These are phyloP conservation scores for Mechanitis messenoides DNA, from an alignment of 2,888 invertebrate genomes.

Conservation along the genomic window DNA sequence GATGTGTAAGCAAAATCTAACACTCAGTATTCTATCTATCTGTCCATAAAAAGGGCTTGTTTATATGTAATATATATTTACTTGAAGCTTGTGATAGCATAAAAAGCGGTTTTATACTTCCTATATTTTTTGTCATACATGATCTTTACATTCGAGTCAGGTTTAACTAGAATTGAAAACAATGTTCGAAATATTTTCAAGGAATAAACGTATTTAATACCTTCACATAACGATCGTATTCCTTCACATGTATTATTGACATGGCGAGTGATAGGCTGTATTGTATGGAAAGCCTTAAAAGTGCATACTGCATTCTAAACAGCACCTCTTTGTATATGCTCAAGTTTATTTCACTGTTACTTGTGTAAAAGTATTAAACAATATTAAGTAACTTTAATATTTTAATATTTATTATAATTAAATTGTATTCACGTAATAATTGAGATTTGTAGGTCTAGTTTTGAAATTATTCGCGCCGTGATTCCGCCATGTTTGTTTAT, in stretches of 20 bases:
- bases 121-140: slow-evolving; percentile 24
- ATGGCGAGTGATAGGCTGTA: slow-evolving; percentile 30
- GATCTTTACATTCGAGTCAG: slow-evolving; percentile 25
- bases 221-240: slow-evolving; percentile 11
- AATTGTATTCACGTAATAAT: too few species aligned
- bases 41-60: too few species aligned
- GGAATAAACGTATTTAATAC: background rate
- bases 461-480: too few species aligned
- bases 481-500: too few species aligned
- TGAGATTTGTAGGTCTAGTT: too few species aligned
- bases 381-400: background rate
- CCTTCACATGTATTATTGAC: slow-evolving; percentile 3
- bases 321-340: slow-evolving; percentile 52
- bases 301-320: slow-evolving; percentile 68
- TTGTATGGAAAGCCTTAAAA: slow-evolving; percentile 62
- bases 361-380: background rate
- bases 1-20: too few species aligned
- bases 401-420: too few species aligned
- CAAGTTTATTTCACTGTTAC: slow-evolving; percentile 47
- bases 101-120: slow-evolving; percentile 11
- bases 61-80: too few species aligned
- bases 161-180: slow-evolving; percentile 22
- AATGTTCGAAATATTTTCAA: background rate
- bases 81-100: background rate
- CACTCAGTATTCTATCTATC: too few species aligned